Percentiles rank a stretch among this genome's conserved stretches.
Conservation (phyloP, 2,797 vertebrate genomes). For the Sorex maritimensis region DNA sequence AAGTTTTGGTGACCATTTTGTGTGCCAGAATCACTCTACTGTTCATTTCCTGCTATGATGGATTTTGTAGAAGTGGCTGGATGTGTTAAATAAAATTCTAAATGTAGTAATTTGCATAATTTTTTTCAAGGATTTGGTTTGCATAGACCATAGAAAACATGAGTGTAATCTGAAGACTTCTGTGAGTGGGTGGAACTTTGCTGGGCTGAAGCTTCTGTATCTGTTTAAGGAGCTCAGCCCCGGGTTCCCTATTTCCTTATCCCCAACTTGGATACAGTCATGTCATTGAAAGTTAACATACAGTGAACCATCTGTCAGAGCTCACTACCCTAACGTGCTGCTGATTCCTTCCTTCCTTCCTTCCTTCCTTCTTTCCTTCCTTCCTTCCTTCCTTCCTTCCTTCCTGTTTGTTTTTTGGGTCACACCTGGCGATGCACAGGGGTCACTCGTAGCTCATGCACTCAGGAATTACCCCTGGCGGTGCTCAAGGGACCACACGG, state of each 20-base stretch:
- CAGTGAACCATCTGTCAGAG: conserved; percentile 27
- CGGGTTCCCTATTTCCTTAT: too few species aligned
- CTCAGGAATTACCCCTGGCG: too few species aligned
- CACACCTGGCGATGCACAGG: too few species aligned
- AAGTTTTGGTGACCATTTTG: conserved; percentile 65
- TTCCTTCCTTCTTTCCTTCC: too few species aligned
- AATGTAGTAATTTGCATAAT: conserved; percentile 74
- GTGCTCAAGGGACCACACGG: too few species aligned
- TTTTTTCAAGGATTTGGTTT: conserved; percentile 69
- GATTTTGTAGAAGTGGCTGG: conserved; percentile 62
- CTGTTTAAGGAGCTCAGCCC: too few species aligned
- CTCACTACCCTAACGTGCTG: background rate
- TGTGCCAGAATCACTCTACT: conserved; percentile 68
- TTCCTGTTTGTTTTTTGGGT: too few species aligned
- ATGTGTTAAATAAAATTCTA: conserved; percentile 78
- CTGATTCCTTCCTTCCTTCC: conserved; percentile 25
- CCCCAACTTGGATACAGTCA: background rate
- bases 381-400: too few species aligned
- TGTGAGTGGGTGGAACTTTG: background rate
- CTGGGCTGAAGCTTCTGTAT: background rate
- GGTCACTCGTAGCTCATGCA: too few species aligned
- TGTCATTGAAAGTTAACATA: conserved; percentile 16
- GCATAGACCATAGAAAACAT: conserved; percentile 35
- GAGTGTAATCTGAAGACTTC: conserved; percentile 22
- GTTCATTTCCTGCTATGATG: conserved; percentile 9